phyloP scores from a whole-genome alignment of 2,113 vertebrate genomes.

The Solenodon paradoxus region DNA sequence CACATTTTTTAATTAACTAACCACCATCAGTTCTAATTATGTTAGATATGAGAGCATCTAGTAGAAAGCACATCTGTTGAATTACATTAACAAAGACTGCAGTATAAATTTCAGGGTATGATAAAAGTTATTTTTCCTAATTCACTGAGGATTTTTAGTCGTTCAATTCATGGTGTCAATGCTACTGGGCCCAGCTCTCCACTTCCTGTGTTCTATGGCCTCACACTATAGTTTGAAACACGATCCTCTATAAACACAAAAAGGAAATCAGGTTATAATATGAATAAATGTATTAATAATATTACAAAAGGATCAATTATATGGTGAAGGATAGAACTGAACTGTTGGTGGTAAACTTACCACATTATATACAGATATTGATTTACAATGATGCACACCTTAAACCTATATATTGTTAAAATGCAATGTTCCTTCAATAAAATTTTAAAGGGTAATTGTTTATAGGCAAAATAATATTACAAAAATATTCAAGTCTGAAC shows the following conservation, averaged over 20 bases:
- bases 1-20: not conserved
- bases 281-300: not conserved
- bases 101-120: not conserved
- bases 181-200: not conserved
- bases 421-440: too few relatives aligned
- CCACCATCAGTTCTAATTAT: not conserved
- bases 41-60: not conserved
- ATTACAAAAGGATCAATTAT: slow-evolving; percentile 9
- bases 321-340: too few relatives aligned
- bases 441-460: too few relatives aligned
- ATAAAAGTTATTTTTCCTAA: not conserved
- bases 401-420: too few relatives aligned
- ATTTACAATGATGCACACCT: too few relatives aligned
- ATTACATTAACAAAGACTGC: not conserved
- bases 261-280: not conserved
- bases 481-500: not conserved
- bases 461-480: not conserved
- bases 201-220: not conserved
- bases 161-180: not conserved
- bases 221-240: not conserved
- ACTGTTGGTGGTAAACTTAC: too few relatives aligned
- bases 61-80: not conserved
- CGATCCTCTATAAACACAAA: not conserved
- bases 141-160: not conserved
- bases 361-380: too few relatives aligned